These are phyloP conservation scores for Nothoprocta pentlandii DNA, from an alignment of 2,113 vertebrate species.

Conservation along the genomic window DNA sequence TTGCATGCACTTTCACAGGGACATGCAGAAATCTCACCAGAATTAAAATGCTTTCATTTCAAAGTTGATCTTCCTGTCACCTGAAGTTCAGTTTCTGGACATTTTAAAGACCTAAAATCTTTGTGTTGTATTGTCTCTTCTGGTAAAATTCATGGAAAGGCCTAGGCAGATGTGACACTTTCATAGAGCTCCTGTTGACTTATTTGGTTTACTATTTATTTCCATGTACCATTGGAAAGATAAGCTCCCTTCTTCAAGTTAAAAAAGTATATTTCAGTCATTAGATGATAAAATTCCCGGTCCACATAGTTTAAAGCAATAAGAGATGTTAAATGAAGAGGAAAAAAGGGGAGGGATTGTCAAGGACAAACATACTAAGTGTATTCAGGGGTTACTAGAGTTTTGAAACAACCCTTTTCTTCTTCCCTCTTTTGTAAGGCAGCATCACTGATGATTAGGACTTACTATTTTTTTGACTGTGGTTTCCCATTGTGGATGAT, in stretches of 20 bases:
- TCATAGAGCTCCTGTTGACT: rapidly evolving
- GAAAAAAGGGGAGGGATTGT: background rate
- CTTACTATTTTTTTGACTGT: rapidly evolving
- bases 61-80: background rate
- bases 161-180: background rate
- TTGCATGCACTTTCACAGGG: background rate
- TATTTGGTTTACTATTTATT: background rate
- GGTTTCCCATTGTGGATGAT: background rate
- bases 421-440: background rate
- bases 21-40: background rate
- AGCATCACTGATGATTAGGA: background rate
- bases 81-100: background rate
- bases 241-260: background rate
- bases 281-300: background rate
- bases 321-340: background rate
- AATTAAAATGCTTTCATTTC: background rate
- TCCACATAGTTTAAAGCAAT: background rate
- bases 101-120: background rate
- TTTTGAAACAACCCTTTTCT: background rate
- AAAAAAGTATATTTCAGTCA: background rate
- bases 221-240: background rate
- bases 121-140: background rate
- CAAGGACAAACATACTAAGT: background rate
- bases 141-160: background rate
- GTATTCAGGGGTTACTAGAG: rapidly evolving